phyloP scores from a whole-genome alignment of 37 sponge, comb jelly and placozoan species.

The Lycopodina hypogea region DNA sequence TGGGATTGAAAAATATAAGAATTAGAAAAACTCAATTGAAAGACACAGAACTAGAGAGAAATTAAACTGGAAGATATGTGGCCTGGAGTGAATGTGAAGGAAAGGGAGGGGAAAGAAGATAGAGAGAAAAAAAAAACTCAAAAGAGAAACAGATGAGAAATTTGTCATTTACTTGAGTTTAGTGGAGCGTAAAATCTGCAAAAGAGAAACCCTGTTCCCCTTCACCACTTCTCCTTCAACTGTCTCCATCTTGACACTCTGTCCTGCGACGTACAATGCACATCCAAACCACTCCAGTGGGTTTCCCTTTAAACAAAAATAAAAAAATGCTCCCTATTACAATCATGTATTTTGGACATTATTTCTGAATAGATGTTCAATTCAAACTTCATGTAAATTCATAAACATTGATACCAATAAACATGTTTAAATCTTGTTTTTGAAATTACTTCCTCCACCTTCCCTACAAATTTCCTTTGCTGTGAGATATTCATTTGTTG shows the following conservation, averaged over 20 bases:
- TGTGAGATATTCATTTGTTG: too few species aligned
- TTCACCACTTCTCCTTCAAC: conserved; percentile 59
- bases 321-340: background rate
- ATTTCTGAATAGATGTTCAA: too few species aligned
- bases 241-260: conserved; percentile 52
- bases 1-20: background rate
- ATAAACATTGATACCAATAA: conserved; percentile 3
- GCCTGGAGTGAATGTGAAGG: background rate
- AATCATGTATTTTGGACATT: background rate
- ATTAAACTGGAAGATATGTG: too few species aligned
- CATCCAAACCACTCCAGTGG: conserved; percentile 87
- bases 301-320: conserved; percentile 42
- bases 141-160: background rate
- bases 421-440: too few species aligned
- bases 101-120: background rate
- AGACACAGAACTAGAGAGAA: too few species aligned
- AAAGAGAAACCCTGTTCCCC: conserved; percentile 82
- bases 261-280: conserved; percentile 84
- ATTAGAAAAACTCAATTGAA: background rate
- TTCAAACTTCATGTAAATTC: too few species aligned
- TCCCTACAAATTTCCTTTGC: too few species aligned
- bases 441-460: too few species aligned
- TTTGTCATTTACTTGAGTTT: conserved; percentile 62
- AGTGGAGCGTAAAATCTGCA: conserved; percentile 67
- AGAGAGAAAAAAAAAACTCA: background rate